These are phyloP conservation scores for Eulemur rubriventer DNA, from an alignment of 2,797 vertebrate genomes.

Conservation along the genomic window DNA sequence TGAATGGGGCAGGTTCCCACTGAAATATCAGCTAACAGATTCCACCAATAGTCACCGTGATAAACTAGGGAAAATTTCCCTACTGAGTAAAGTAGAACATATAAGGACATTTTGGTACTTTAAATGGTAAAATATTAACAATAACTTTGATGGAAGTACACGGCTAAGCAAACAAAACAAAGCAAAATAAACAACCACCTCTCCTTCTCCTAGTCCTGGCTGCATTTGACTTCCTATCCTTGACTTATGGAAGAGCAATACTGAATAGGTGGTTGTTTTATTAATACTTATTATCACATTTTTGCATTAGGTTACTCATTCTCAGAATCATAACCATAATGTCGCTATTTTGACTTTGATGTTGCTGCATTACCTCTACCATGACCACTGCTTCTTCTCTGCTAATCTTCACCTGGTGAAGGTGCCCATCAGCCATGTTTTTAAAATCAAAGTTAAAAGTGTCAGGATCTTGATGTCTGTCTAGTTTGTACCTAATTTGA, in stretches of 20 bases:
- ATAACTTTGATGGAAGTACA: neutral
- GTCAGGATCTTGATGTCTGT: conserved; percentile 88
- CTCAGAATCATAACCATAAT: neutral
- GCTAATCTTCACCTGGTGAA: conserved; percentile 87
- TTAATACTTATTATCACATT: neutral
- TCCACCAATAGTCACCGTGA: neutral
- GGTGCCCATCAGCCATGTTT: conserved; percentile 89
- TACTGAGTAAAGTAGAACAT: neutral
- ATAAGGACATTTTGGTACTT: neutral
- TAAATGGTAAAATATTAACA: neutral
- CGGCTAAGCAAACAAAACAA: neutral
- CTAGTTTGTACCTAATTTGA: conserved; percentile 92
- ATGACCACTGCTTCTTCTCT: conserved; percentile 87
- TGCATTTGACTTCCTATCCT: neutral
- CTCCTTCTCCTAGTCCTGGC: no score
- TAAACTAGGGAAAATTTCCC: neutral
- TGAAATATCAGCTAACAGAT: neutral
- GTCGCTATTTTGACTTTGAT: neutral
- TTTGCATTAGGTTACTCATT: neutral
- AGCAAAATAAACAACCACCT: neutral
- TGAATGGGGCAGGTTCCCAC: neutral
- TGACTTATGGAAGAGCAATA: neutral
- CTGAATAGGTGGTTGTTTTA: neutral
- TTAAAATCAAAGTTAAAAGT: conserved; percentile 86
- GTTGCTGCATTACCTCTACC: conserved; percentile 83